Percentiles rank a stretch among this genome's conserved stretches.
These are phyloP conservation scores for Aphidoletes aphidimyza DNA, from an alignment of 2,888 invertebrate species.

Conservation along the genomic window DNA sequence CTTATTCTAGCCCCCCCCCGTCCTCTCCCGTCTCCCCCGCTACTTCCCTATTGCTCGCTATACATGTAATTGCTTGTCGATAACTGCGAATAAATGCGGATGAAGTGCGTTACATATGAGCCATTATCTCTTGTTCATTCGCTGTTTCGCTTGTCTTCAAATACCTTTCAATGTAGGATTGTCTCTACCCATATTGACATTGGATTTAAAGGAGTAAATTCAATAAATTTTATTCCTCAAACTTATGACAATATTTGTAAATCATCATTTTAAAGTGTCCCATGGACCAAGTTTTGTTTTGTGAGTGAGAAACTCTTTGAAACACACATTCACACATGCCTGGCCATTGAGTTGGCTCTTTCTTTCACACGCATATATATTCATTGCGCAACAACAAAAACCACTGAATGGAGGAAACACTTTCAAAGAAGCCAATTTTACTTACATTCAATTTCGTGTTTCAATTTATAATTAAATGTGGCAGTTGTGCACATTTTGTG, in stretches of 20 bases:
- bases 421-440: not conserved
- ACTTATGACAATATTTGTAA: not conserved
- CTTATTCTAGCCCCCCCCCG: no score
- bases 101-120: not conserved
- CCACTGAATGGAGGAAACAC: not conserved
- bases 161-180: no score
- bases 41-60: not conserved
- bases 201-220: not conserved
- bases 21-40: not conserved
- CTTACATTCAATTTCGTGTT: constrained; percentile 23
- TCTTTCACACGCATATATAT: no score
- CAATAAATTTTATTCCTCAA: not conserved
- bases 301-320: no score
- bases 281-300: not conserved
- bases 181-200: not conserved
- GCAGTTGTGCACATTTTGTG: constrained; percentile 12
- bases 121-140: not conserved
- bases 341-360: no score
- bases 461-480: constrained; percentile 24
- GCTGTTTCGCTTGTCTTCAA: not conserved
- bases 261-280: not conserved
- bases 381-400: no score
- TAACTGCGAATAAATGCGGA: not conserved
- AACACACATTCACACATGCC: no score
- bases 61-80: constrained; percentile 32